Base-by-base conservation (phyloP, 2,797 vertebrate genomes). In the Oceanodroma leucorhoa region DNA sequence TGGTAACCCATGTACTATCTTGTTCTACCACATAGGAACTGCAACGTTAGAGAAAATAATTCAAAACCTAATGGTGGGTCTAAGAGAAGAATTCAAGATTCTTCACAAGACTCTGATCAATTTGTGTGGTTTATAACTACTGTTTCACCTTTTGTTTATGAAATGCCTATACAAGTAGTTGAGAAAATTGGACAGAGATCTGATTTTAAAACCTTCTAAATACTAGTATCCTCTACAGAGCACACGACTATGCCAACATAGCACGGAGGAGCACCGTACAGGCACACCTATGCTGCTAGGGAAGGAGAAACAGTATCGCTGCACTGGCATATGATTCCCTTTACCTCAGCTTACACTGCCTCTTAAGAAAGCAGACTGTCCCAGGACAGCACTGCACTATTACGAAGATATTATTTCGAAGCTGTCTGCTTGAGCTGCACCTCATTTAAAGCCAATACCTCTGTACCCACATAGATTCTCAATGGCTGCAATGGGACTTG, bases 181-280 rank as follows among this genome's bases (percentile, higher is more conserved):
- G n/a, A 80, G 26, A 80, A 93, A 83, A 89, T 0, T 48, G 17
- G 41, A 61, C 5, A 48, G 13, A 62, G 5, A 38, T 10, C 9
- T 14, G 4, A 70, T 40, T 34, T 29, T 76, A 9, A 93, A 62
- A 45, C 41, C 48, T 84, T 55, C 40, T 50, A 76, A 71, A 17
- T 32, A 62, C 17, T 16, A 30, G 9, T 17, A 45, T 32, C 8
- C 27, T 58, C 38, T 50, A 46, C 27, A 43, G 6, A 60, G 15
- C 40, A 57, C 8, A 1, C 2, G 5, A 66, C 32, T 24, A 14
- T 9, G 14, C 32, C 3, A 1, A 53, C 9, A 34, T 0, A 29
- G 48, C 61, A 83, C 26, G 57, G 19, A 36, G 29, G 27, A n/a
- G 9, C 46, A 64, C 22, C 11, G 11, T 53, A 26, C 0, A 41